phyloP scores from a whole-genome alignment of 2,888 invertebrate genomes.

The Drosophila infuscata region DNA sequence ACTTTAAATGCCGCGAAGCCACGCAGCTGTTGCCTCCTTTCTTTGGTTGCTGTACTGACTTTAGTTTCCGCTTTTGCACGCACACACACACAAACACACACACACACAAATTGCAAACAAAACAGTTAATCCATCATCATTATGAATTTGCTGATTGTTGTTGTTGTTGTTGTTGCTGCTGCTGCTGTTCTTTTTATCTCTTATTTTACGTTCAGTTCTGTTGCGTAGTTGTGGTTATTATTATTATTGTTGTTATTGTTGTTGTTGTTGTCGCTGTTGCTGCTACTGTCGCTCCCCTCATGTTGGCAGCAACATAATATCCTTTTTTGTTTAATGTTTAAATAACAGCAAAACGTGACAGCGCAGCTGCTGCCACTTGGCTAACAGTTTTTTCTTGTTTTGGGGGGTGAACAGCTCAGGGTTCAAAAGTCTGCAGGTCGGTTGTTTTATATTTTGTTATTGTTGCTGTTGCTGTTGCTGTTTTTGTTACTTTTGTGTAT shows the following conservation, averaged over 20 bases:
- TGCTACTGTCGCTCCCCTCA: conserved; percentile 46
- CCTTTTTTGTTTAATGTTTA: conserved; percentile 38
- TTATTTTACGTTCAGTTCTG: conserved; percentile 34
- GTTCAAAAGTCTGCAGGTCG: conserved; percentile 38
- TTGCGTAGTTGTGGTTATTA: conserved; percentile 23
- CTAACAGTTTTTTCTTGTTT: conserved; percentile 14
- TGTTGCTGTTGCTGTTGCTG: conserved; percentile 34
- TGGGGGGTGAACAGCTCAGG: conserved; percentile 11
- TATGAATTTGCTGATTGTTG: conserved; percentile 63
- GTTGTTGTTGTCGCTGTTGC: conserved; percentile 25
- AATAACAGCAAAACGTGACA: conserved; percentile 43
- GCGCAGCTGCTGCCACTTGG: conserved; percentile 31
- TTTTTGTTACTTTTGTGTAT: conserved; percentile 42
- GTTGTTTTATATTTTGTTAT: conserved; percentile 4
- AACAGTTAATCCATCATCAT: conserved; percentile 79
- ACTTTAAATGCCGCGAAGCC: conserved; percentile 17
- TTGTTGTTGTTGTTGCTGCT: conserved; percentile 36
- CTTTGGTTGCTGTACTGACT: conserved; percentile 32
- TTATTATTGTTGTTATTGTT: conserved; percentile 17
- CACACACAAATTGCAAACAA: conserved; percentile 45
- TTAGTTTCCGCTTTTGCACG: conserved; percentile 44
- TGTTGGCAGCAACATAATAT: conserved; percentile 55
- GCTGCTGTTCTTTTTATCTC: conserved; percentile 28
- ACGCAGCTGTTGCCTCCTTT: conserved; percentile 24
- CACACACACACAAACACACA: neutral